A percentile compares a stretch with the other conserved stretches of the same genome.
Evolutionary conservation across 1,140 invertebrate species (phyloP).

Genomic region (Drosophila takahashii): DNA sequence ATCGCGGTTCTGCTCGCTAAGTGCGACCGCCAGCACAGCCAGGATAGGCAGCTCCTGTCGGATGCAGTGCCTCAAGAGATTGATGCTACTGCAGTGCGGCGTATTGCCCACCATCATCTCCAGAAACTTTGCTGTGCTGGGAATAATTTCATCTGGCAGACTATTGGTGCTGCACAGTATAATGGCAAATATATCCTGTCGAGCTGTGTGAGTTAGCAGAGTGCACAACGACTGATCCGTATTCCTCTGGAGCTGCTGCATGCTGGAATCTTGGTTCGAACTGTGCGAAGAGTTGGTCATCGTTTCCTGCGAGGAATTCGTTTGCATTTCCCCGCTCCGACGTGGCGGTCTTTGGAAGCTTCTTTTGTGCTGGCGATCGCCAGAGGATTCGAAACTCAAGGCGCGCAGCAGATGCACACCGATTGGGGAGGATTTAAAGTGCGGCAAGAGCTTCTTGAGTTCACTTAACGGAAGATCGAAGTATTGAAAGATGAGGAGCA

Average conservation of each 20-base stretch:
- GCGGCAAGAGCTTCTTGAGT: slow-evolving; percentile 81
- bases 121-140: slow-evolving; percentile 40
- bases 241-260: slow-evolving; percentile 39
- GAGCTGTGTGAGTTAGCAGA: slow-evolving; percentile 41
- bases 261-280: slow-evolving; percentile 52
- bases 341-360: slow-evolving; percentile 41
- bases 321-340: slow-evolving; percentile 41
- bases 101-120: slow-evolving; percentile 55
- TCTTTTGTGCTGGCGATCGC: slow-evolving; percentile 62
- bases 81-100: slow-evolving; percentile 82
- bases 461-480: slow-evolving; percentile 86
- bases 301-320: slow-evolving; percentile 71
- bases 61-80: slow-evolving; percentile 78
- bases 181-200: slow-evolving; percentile 75
- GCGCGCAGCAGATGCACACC: slow-evolving; percentile 85
- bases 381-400: slow-evolving; percentile 46
- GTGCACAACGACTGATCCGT: slow-evolving; percentile 50
- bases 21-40: slow-evolving; percentile 86
- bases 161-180: slow-evolving; percentile 63
- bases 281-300: slow-evolving; percentile 70
- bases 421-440: slow-evolving; percentile 82
- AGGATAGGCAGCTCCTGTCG: slow-evolving; percentile 85
- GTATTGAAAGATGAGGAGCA: slow-evolving; percentile 86
- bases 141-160: slow-evolving; percentile 48
- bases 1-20: slow-evolving; percentile 50